These are phyloP conservation scores for Euura saliciscinereae DNA, from an alignment of 1,140 invertebrate genomes.

Conservation along the genomic window DNA sequence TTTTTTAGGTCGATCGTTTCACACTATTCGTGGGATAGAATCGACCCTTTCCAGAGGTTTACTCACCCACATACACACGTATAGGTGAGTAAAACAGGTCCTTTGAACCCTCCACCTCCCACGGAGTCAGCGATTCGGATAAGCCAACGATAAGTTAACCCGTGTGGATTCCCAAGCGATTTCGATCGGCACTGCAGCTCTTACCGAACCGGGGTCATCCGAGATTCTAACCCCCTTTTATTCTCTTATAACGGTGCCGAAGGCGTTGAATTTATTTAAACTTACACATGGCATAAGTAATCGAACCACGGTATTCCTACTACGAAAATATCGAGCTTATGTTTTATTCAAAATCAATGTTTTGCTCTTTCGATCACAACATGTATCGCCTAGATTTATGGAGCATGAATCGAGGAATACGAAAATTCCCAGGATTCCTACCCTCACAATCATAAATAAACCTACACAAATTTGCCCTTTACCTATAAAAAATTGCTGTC, in stretches of 20 bases:
- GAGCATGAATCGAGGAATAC: no score
- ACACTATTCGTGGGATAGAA: not conserved
- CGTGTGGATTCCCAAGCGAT: not conserved
- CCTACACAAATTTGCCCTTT: no score
- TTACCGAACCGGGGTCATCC: not conserved
- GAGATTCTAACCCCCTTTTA: not conserved
- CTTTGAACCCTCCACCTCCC: not conserved
- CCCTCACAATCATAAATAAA: no score
- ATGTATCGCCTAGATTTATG: no score
- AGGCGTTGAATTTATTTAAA: not conserved
- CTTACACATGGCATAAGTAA: not conserved
- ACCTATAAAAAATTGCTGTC: no score
- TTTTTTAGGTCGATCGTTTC: not conserved
- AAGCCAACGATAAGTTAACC: constrained; percentile 7
- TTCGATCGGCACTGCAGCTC: not conserved
- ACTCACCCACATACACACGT: no score
- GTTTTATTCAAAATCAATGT: no score
- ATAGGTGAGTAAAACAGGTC: not conserved
- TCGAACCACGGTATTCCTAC: not conserved
- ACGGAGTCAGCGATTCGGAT: not conserved
- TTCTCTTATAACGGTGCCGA: not conserved
- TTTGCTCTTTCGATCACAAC: no score
- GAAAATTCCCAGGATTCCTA: no score
- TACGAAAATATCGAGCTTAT: no score
- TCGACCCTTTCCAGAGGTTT: no score